Base-by-base conservation (phyloP, 2,113 vertebrate species). In the Zapornia atra region DNA sequence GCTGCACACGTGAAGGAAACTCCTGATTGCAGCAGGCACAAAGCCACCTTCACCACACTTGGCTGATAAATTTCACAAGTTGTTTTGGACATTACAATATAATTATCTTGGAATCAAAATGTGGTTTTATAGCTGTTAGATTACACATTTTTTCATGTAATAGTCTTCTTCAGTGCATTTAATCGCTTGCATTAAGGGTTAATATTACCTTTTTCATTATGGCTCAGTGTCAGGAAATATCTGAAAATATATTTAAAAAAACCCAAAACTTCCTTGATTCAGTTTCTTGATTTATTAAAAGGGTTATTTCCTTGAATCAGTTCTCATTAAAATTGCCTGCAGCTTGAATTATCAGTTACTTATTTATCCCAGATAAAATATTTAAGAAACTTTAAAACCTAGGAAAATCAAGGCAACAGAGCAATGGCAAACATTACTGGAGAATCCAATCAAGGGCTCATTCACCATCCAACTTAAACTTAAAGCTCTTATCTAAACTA, bases 401-500 rank as follows among this genome's bases (percentile, higher is more conserved):
- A 57, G 25, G 54, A 82, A 92, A 68, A 71, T 68, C 38, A 81
- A 60, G 25, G 85, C 48, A 90, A 54, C 46, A 75, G 42, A 91
- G 36, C 56, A 78, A 80, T 18, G 59, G 86, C 72, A 92, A 80
- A 82, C n/a, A 75, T 33, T 57, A 92, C 65, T 46, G 53, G 33
- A 78, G 21, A 88, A 75, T 33, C 21, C 72, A 82, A 84, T 44
- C 64, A 33, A 60, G 38, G 61, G 80, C 42, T 89, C 69, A 29
- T 60, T 90, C 84, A 92, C 78, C 77, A 94, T 18, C 70, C 86
- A n/a, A 91, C 70, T 89, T 69, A 22, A 96, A 90, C 59, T 79
- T 72, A 75, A 92, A 96, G n/a, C 34, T 59, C 65, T 88, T 72
- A 96, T 68, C 92, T 85, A n/a, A 95, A 95, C 88, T 92, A 97